Evolutionary conservation across 2,888 invertebrate species (phyloP).

Genomic region (Halocaridina rubra): DNA sequence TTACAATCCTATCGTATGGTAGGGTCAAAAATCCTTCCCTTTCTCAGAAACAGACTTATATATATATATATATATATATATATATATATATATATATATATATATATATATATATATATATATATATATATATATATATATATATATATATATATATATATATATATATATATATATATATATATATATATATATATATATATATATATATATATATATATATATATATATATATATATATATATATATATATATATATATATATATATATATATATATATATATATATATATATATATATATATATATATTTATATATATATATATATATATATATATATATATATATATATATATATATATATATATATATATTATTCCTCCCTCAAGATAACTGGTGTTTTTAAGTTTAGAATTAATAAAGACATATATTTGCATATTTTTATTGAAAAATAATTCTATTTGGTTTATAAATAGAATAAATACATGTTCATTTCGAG

Average conservation of each 20-base stretch:
- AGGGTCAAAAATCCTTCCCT: background rate
- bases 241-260: constrained; percentile 2
- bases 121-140: background rate
- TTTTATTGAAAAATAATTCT: background rate
- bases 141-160: background rate
- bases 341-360: background rate
- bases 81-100: background rate
- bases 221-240: background rate
- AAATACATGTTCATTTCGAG: background rate
- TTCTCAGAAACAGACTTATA: too few species aligned
- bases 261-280: background rate
- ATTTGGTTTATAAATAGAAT: background rate
- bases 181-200: too few species aligned
- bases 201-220: background rate
- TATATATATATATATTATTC: background rate
- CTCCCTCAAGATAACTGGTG: too few species aligned
- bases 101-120: background rate
- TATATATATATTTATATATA: background rate
- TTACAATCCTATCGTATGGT: too few species aligned
- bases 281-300: background rate
- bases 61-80: background rate
- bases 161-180: background rate
- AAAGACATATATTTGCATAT: too few species aligned
- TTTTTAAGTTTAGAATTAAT: too few species aligned
- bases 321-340: background rate